These are phyloP conservation scores for Campylomormyrus numenius DNA, from an alignment of 2,113 vertebrate species.

Conservation along the genomic window DNA sequence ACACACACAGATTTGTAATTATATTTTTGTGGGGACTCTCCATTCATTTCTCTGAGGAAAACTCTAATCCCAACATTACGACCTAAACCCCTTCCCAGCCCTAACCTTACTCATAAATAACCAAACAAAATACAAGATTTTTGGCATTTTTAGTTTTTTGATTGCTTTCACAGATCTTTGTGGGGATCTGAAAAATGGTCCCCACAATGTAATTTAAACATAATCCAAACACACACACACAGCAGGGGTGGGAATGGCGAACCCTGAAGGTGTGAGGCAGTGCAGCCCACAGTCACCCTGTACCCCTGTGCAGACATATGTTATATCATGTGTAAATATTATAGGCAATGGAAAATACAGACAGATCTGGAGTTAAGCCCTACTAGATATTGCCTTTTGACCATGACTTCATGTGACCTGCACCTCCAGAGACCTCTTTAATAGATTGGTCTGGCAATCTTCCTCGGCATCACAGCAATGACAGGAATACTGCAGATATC, in stretches of 20 bases:
- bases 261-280: background rate
- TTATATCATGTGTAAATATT: background rate
- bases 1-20: background rate
- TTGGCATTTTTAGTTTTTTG: too few species aligned
- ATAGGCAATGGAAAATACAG: background rate
- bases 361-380: background rate
- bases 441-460: constrained; percentile 8
- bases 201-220: too few species aligned
- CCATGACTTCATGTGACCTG: background rate
- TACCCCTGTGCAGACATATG: background rate
- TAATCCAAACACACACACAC: background rate
- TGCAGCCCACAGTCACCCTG: background rate
- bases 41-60: too few species aligned
- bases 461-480: constrained; percentile 22
- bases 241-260: background rate
- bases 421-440: background rate
- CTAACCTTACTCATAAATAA: too few species aligned
- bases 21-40: too few species aligned
- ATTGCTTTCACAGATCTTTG: too few species aligned
- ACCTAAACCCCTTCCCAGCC: too few species aligned
- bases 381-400: background rate
- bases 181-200: too few species aligned
- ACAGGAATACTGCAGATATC: constrained; percentile 24
- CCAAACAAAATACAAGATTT: too few species aligned
- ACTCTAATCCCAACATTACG: too few species aligned